Evolutionary conservation across 2,113 vertebrate genomes (phyloP), one percentile per base, ranked within the genome.

Genomic region (Calyptomena viridis): DNA sequence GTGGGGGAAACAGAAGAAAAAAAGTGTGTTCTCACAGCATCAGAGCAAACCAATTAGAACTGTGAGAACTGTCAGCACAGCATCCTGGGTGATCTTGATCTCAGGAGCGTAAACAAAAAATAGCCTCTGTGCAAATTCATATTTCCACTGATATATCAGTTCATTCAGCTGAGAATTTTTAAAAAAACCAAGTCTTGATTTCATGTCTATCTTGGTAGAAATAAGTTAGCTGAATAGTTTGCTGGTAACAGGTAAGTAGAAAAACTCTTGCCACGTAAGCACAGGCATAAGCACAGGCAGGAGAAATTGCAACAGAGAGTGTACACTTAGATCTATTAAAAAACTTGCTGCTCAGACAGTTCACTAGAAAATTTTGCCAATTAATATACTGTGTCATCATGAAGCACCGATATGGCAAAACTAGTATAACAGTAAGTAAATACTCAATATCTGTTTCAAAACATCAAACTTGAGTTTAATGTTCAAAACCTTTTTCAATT

Each of bases 231-330:
- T 82, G 71, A 91, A 91, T 12, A 94, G 87, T 62, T 78, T 82
- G 35, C 42, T 85, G 90, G 42, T 86, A 96, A 91, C 50, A 79
- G 71, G 40, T 13, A 37, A 85, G 72, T 25, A 93, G 90, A 94
- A 88, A 93, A 94, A 89, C 87, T 93, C 42, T 83, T 42, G 84
- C 86, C 53, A 91, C 91, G 75, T n/a, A 84, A 58, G 91, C 88
- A 95, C 35, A 52, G 63, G 44, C 58, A 55, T 8, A 5, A 80
- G 77, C 77, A 80, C 59, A 84, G 53, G 30, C 25, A 89, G 35
- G 53, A 86, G 84, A 91, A 94, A 63, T 37, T 0, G 1, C 73
- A 80, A 87, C 68, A 68, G 80, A 84, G 66, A 72, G 44, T 3
- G 2, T 27, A 93, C 31, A 73, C 68, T 63, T 60, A 53, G 28